Percentiles rank a stretch among this genome's conserved stretches.
These are phyloP conservation scores for Jaculus jaculus DNA, from an alignment of 2,113 vertebrate genomes.

Conservation along the genomic window DNA sequence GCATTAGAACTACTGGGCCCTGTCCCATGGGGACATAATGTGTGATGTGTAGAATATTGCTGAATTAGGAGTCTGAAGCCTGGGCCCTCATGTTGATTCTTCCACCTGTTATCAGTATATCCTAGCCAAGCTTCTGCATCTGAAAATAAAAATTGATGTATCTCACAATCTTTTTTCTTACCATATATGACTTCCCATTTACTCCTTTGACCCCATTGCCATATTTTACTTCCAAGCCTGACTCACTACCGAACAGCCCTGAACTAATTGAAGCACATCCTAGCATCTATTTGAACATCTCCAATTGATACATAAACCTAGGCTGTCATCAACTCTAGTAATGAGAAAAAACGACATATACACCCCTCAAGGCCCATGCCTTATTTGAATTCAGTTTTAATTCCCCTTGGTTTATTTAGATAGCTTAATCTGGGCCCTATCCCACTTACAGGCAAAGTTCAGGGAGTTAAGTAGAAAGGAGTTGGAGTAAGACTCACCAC, in stretches of 20 bases:
- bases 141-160: neutral
- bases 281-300: neutral
- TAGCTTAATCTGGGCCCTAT: neutral
- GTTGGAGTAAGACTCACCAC: neutral
- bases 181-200: neutral
- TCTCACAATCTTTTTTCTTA: neutral
- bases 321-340: neutral
- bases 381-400: neutral
- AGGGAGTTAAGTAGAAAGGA: neutral
- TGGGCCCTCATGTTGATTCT: neutral
- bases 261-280: neutral
- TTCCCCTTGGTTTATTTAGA: constrained; percentile 1
- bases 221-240: constrained; percentile 3
- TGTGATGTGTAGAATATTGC: neutral
- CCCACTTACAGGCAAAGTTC: neutral
- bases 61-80: neutral
- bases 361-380: neutral
- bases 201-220: neutral
- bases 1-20: neutral
- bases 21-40: neutral
- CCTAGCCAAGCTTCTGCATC: neutral
- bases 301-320: neutral
- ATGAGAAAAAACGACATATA: neutral
- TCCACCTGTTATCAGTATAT: neutral
- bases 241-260: neutral